phyloP scores from a whole-genome alignment of 2,888 invertebrate species.

The Drosophila testacea region DNA sequence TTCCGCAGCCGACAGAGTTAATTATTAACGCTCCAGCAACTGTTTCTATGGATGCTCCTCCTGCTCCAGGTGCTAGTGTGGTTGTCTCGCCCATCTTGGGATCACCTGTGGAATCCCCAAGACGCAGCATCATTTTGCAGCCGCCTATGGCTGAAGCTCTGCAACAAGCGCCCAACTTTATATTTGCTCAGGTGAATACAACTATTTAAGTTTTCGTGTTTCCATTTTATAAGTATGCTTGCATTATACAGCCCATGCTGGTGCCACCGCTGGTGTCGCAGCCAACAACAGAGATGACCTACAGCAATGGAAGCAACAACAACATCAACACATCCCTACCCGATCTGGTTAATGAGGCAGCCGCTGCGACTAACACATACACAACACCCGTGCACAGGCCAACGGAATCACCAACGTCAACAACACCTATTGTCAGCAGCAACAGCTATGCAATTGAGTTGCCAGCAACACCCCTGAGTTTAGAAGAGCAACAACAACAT shows the following conservation, averaged over 20 bases:
- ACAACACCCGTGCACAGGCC: constrained; percentile 46
- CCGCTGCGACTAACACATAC: constrained; percentile 45
- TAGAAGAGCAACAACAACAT: constrained; percentile 60
- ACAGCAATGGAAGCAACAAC: constrained; percentile 28
- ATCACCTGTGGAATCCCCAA: constrained; percentile 76
- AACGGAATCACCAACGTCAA: constrained; percentile 17
- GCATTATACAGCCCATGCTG: constrained; percentile 71
- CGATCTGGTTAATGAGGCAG: constrained; percentile 74
- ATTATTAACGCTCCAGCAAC: background rate
- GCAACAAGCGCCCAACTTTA: constrained; percentile 72
- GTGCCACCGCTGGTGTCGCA: constrained; percentile 80
- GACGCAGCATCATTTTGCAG: constrained; percentile 86
- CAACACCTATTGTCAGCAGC: constrained; percentile 3
- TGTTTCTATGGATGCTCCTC: constrained; percentile 1
- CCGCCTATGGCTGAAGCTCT: constrained; percentile 84
- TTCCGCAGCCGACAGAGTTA: constrained; percentile 16
- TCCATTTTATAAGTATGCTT: background rate
- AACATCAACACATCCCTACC: constrained; percentile 57
- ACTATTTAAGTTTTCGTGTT: background rate
- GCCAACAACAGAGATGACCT: constrained; percentile 37
- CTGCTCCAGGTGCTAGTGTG: background rate
- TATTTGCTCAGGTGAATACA: constrained; percentile 80
- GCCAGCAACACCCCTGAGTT: constrained; percentile 73
- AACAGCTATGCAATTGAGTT: constrained; percentile 83
- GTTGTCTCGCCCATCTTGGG: constrained; percentile 38